phyloP scores from a whole-genome alignment of 2,888 invertebrate species.

The Anoncus sp. region DNA sequence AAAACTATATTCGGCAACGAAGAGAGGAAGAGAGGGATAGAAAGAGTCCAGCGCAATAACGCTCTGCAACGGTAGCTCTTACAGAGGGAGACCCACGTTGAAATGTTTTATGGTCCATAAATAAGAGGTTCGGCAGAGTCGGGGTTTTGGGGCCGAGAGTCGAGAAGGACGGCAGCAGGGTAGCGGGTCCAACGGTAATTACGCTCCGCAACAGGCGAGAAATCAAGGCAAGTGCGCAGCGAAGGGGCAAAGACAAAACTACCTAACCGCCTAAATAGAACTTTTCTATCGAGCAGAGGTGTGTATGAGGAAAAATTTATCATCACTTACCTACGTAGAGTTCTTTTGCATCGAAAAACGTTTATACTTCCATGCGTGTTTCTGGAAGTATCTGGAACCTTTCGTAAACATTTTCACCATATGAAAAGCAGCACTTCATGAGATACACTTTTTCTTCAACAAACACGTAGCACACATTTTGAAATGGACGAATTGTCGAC shows the following conservation, averaged over 20 bases:
- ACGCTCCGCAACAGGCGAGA: constrained; percentile 38
- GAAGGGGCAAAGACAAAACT: constrained; percentile 5
- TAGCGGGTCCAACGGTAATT: constrained; percentile 55
- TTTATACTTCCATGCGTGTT: too few relatives aligned
- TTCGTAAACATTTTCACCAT: too few relatives aligned
- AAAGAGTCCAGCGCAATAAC: constrained; percentile 11
- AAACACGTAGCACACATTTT: too few relatives aligned
- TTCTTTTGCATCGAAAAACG: too few relatives aligned
- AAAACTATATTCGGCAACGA: neutral
- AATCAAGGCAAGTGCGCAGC: constrained; percentile 23
- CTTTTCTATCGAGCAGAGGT: too few relatives aligned
- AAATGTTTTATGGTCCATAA: constrained; percentile 63
- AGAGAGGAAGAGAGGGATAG: neutral
- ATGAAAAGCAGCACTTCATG: too few relatives aligned
- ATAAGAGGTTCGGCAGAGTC: constrained; percentile 57
- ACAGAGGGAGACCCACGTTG: constrained; percentile 41
- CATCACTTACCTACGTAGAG: constrained; percentile 1
- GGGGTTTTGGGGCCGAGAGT: constrained; percentile 27
- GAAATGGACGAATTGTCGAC: too few relatives aligned
- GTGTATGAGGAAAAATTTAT: too few relatives aligned
- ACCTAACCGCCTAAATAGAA: too few relatives aligned
- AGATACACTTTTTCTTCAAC: too few relatives aligned
- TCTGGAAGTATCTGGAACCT: too few relatives aligned
- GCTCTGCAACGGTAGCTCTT: constrained; percentile 21
- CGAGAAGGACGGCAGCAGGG: constrained; percentile 7